Base-by-base conservation (phyloP, 2,888 invertebrate genomes). In the Cantharis rustica region DNA sequence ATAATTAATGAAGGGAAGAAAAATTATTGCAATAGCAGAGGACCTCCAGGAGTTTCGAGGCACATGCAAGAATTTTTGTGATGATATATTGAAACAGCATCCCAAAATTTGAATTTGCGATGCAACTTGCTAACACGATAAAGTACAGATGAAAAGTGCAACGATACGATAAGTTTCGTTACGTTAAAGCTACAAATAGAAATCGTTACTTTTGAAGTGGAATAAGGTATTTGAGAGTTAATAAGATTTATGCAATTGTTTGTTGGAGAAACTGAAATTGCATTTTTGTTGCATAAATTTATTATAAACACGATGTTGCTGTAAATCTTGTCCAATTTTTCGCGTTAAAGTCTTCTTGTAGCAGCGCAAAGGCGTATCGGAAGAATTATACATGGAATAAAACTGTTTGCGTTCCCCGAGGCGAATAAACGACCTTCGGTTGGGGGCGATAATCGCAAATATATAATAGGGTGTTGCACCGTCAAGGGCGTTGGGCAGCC, bases 401-500 rank as follows among this genome's bases (percentile, higher is more conserved):
- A 73, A 74, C 63, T 63, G 15, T 20, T 62, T 17, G 27, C n/a
- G 69, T n/a, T 68, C 63, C 27, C 66, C 16, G 76, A 77, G 80
- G 79, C 77, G 79, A 80, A 80, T 72, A 78, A 81, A 79, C 79
- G 80, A 62, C 79, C 80, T 80, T 77, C 70, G 23, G 47, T 71
- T 75, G 75, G 80, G 76, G 79, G 75, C 71, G 79, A 75, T 72
- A 75, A 73, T 74, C 79, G 75, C 61, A 20, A 68, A 26, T 63
- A 66, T 61, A 23, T 61, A 15, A 66, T 23, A 81, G 81, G 81
- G 76, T 81, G 79, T 80, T 82, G 81, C 79, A 74, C 82, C 80
- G 77, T 76, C 79, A 80, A 81, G 80, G 80, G 80, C 81, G 81
- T 79, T 75, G 64, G 69, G 78, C 75, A 72, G 74, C 75, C 75